Evolutionary conservation across 1,140 invertebrate species (phyloP).

Genomic region (Zaprionus tsacasi): DNA sequence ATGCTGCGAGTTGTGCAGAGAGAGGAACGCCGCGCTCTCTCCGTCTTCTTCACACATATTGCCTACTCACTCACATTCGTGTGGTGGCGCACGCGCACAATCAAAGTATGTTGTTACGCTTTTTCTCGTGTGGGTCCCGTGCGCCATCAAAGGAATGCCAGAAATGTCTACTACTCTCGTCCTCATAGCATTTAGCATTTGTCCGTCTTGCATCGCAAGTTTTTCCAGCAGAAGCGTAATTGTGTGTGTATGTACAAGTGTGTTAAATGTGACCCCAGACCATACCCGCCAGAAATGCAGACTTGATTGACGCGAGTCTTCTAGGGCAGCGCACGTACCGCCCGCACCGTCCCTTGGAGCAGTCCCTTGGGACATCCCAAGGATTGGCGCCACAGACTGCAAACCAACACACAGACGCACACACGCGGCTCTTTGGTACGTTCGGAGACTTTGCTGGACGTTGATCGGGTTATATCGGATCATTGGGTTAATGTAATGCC

Average conservation of each 20-base stretch:
- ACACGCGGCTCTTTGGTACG: slow-evolving; percentile 1
- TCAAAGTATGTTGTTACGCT: slow-evolving; percentile 70
- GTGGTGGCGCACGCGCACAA: slow-evolving; percentile 42
- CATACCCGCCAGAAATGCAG: slow-evolving; percentile 13
- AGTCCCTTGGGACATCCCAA: background rate
- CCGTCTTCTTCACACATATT: slow-evolving; percentile 3
- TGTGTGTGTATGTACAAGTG: slow-evolving; percentile 3
- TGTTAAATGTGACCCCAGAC: background rate
- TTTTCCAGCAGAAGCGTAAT: slow-evolving; percentile 55
- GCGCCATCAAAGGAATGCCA: slow-evolving; percentile 55
- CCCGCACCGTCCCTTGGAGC: background rate
- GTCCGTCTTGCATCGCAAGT: slow-evolving; percentile 35
- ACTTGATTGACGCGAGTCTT: slow-evolving; percentile 27
- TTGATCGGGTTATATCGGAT: background rate
- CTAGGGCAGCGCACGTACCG: slow-evolving; percentile 1
- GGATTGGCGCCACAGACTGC: slow-evolving; percentile 12
- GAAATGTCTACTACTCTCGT: background rate
- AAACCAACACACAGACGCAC: slow-evolving; percentile 2
- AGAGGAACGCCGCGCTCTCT: slow-evolving; percentile 47
- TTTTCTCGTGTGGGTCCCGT: slow-evolving; percentile 42
- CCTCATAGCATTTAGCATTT: slow-evolving; percentile 10
- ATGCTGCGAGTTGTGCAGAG: slow-evolving; percentile 17
- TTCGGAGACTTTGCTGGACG: background rate
- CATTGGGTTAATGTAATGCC: background rate
- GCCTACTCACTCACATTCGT: slow-evolving; percentile 59